Percentiles rank a stretch among this genome's conserved stretches.
phyloP scores from a whole-genome alignment of 2,797 vertebrate species.

The Discoglossus pictus region DNA sequence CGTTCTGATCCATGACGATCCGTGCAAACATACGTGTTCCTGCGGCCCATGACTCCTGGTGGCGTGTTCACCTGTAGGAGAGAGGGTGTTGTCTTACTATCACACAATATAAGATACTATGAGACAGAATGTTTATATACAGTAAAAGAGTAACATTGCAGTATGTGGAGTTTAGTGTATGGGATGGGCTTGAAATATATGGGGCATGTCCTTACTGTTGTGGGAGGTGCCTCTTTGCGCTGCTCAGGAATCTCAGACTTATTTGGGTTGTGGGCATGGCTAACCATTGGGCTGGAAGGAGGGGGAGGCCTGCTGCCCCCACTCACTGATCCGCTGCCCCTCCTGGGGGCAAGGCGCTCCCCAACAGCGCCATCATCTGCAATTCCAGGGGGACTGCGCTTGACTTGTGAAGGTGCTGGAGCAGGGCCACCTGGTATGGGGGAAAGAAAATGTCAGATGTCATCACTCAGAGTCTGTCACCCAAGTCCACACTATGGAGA shows the following conservation, averaged over 20 bases:
- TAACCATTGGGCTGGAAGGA: slow-evolving; percentile 91
- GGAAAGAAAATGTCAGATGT: neutral
- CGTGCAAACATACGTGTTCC: slow-evolving; percentile 91
- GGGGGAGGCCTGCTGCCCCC: slow-evolving; percentile 78
- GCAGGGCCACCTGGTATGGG: slow-evolving; percentile 80
- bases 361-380: slow-evolving; percentile 85
- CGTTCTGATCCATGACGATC: slow-evolving; percentile 83
- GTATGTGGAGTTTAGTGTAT: too few species aligned
- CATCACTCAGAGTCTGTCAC: neutral
- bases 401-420: slow-evolving; percentile 85
- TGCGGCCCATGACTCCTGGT: slow-evolving; percentile 87
- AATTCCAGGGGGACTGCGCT: slow-evolving; percentile 85
- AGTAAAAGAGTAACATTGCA: too few species aligned
- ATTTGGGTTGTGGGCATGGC: slow-evolving; percentile 93
- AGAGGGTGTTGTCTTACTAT: neutral
- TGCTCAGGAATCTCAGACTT: slow-evolving; percentile 90
- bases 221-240: slow-evolving; percentile 85
- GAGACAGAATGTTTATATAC: too few species aligned
- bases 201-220: slow-evolving; percentile 70
- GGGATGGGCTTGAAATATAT: neutral
- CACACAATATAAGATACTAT: too few species aligned
- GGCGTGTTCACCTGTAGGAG: slow-evolving; percentile 83
- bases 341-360: slow-evolving; percentile 82
- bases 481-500: too few species aligned
- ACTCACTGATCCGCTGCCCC: slow-evolving; percentile 84